These are phyloP conservation scores for Dicyrtomina minuta DNA, from an alignment of 2,888 invertebrate genomes.

Conservation along the genomic window DNA sequence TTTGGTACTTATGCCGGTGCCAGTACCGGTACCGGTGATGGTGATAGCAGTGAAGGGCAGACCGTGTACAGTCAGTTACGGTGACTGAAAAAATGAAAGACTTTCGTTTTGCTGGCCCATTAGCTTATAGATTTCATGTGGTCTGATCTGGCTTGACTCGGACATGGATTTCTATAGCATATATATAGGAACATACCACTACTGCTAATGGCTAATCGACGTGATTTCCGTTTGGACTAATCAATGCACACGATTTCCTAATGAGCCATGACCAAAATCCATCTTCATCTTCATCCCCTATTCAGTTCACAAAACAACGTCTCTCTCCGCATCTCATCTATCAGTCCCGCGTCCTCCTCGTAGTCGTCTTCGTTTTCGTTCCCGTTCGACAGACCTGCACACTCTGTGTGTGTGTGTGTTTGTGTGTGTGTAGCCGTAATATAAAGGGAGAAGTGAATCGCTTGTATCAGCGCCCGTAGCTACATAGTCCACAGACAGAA, in stretches of 20 bases:
- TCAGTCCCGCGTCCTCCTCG: slow-evolving; percentile 1
- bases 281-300: slow-evolving; percentile 37
- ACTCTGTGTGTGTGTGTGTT: no score
- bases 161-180: no score
- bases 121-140: slow-evolving; percentile 27
- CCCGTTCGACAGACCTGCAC: no score
- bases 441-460: slow-evolving; percentile 1
- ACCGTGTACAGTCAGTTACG: not conserved
- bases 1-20: no score
- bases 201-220: slow-evolving; percentile 47
- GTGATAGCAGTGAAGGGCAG: slow-evolving; percentile 13
- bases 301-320: slow-evolving; percentile 15
- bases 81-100: slow-evolving; percentile 17
- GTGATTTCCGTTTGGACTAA: slow-evolving; percentile 45
- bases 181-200: no score
- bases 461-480: slow-evolving; percentile 9
- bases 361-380: no score
- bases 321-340: slow-evolving; percentile 23
- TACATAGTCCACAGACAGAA: no score
- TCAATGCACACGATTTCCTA: slow-evolving; percentile 45
- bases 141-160: slow-evolving; percentile 26
- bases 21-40: no score
- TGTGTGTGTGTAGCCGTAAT: no score
- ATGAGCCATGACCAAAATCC: slow-evolving; percentile 51
- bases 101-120: slow-evolving; percentile 28